phyloP scores from a whole-genome alignment of 2,113 vertebrate species.

The Syngnathoides biaculeatus region DNA sequence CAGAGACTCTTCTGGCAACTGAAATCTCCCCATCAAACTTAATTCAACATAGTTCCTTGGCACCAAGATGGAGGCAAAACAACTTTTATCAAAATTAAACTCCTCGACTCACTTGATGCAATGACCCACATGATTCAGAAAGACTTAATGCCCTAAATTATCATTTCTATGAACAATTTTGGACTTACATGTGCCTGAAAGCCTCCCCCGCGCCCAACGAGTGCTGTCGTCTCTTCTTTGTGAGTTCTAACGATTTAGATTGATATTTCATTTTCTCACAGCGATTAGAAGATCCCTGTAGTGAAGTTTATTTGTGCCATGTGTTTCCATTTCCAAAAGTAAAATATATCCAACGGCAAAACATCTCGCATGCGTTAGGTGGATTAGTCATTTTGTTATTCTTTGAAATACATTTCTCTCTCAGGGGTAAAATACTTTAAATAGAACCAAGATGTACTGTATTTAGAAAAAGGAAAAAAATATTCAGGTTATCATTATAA shows the following conservation, averaged over 20 bases:
- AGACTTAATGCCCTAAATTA: conserved; percentile 26
- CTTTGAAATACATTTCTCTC: conserved; percentile 25
- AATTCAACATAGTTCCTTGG: too few species aligned
- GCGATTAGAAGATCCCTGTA: not conserved
- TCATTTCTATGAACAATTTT: conserved; percentile 28
- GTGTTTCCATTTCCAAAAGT: not conserved
- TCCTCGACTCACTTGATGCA: too few species aligned
- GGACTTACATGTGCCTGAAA: not conserved
- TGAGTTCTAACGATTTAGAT: not conserved
- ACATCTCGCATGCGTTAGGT: conserved; percentile 6
- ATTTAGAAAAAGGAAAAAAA: not conserved
- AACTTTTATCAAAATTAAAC: too few species aligned
- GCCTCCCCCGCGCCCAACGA: not conserved
- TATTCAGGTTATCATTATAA: not conserved
- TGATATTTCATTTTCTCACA: not conserved
- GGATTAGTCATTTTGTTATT: conserved; percentile 12
- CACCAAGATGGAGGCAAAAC: too few species aligned
- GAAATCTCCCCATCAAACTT: too few species aligned
- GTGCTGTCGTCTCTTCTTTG: not conserved
- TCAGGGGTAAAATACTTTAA: conserved; percentile 10
- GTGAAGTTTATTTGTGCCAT: conserved; percentile 1
- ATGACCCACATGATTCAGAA: too few species aligned
- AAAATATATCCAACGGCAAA: conserved; percentile 1
- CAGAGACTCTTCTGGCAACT: too few species aligned
- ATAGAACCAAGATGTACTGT: not conserved